Evolutionary conservation across 2,113 vertebrate species (phyloP), one percentile per base, ranked within the genome.

Genomic region (Lepidiolamprologus cunningtoni): DNA sequence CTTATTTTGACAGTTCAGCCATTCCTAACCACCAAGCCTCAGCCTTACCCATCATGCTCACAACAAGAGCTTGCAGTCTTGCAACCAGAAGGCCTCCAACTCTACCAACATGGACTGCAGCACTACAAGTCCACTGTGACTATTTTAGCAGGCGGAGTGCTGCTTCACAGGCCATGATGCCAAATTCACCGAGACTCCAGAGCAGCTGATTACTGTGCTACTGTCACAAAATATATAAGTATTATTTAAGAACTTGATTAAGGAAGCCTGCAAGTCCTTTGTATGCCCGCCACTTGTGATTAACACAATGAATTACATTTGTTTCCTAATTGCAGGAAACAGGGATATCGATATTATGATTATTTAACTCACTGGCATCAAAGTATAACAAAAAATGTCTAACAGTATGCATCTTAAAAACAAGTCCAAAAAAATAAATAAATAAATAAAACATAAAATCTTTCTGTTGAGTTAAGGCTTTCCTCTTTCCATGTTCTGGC

Each of bases 381-480:
- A 45, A 73, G 37, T 45, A 26, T 73, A 73, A 66, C 19, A 68
- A 68, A 66, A 37, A 45, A 73, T 73, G 40, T 9, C 19, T 68
- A 1, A 68, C 19, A 42, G 13, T 73, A 45, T 73, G 21, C 37
- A 73, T 45, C 40, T 11, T 45, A 7, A 5, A 73, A 73, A 17
- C 5, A 45, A 26, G 66, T 42, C 0, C 1, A 58, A 58, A 16
- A 16, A 58, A 23, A 54, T 0, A 2, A 1, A 1, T n/a, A 5
- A 37, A 21, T 5, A 68, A 37, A 40, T 1, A 16, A 76, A 28
- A 26, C 14, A 5, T 42, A 50, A 50, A 50, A 50, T 47, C 71
- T 76, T 78, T 28, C 42, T 78, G 16, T 47, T 45, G 40, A 47
- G 9, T 28, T 50, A 50, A 50, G 42, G 26, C 23, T 76, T 26